Evolutionary conservation across 2,888 invertebrate species (phyloP).

Genomic region (Anagyrus pseudococci): DNA sequence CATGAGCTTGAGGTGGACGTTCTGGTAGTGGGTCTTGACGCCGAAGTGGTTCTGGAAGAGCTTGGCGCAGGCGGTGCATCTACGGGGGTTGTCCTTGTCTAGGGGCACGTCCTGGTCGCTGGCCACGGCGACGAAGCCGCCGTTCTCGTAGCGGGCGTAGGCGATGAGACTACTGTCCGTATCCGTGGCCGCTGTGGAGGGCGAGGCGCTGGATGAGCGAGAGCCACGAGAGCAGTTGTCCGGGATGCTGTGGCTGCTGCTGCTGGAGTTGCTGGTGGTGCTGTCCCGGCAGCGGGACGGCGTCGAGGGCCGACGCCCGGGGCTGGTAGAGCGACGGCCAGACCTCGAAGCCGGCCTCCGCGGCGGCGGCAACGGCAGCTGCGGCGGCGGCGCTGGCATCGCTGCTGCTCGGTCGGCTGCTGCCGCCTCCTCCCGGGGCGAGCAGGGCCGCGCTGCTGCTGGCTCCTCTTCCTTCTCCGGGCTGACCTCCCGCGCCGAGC

Average conservation of each 20-base stretch:
- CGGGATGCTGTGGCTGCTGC: conserved; percentile 50
- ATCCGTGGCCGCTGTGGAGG: conserved; percentile 61
- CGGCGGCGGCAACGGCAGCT: conserved; percentile 17
- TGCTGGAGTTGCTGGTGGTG: conserved; percentile 29
- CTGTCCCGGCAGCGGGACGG: conserved; percentile 4
- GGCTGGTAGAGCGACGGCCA: conserved; percentile 67
- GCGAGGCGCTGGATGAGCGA: conserved; percentile 61
- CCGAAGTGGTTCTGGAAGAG: conserved; percentile 93
- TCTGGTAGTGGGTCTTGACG: conserved; percentile 94
- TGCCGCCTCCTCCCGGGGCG: conserved; percentile 57
- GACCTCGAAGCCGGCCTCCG: conserved; percentile 64
- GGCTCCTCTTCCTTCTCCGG: conserved; percentile 31
- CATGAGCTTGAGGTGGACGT: conserved; percentile 93
- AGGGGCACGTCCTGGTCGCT: conserved; percentile 84
- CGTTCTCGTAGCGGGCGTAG: conserved; percentile 77
- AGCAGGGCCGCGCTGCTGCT: conserved; percentile 12
- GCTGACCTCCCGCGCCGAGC: conserved; percentile 47
- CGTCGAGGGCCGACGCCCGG: conserved; percentile 49
- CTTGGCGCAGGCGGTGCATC: conserved; percentile 92
- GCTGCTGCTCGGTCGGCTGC: conserved; percentile 59
- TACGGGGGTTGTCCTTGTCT: conserved; percentile 89
- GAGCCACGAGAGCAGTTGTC: conserved; percentile 61
- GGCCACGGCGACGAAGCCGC: conserved; percentile 75
- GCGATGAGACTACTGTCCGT: conserved; percentile 62
- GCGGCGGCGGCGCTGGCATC: too few species aligned